Evolutionary conservation across 1,140 invertebrate genomes (phyloP), one percentile per base, ranked within the genome.

Genomic region (Danaus plexippus): DNA sequence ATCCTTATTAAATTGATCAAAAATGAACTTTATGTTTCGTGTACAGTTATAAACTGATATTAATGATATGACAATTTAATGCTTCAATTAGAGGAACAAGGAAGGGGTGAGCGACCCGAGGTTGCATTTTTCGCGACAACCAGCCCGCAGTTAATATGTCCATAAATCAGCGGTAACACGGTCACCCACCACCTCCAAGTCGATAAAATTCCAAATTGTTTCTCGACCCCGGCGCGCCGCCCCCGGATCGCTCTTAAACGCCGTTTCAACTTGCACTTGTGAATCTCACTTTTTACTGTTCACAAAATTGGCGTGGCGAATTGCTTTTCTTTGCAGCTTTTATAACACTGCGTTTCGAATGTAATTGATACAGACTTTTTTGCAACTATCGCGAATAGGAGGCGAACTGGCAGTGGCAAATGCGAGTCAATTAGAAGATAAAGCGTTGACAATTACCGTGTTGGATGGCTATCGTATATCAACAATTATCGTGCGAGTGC

Each of bases 391-490:
- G 70, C 63, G 69, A 68, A 68, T 66, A 61, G 64, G 69, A 71
- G 71, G 71, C 70, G 73, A 66, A 67, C 71, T 87, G 84, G 80
- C 84, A 81, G 74, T 87, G 84, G 77, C 72, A 87, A 87, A 87
- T 87, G 84, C 73, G 81, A 79, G 75, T 73, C 84, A 84, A 87
- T 87, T 87, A 87, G 84, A 85, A 87, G 84, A 87, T 87, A 82
- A 87, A 87, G 76, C 81, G 84, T 82, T 84, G 84, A 87, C 84
- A 87, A 87, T 87, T 87, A 87, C 80, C 51, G 73, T 68, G 72
- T 65, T 77, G 81, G 81, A 79, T 85, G 76, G 81, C 79, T 76
- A 81, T 77, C 81, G 84, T 87, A 85, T 85, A 87, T 87, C 81
- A 87, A 85, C 84, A 87, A 87, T 87, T 85, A 85, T 87, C 80